Percentiles rank a stretch among this genome's conserved stretches.
Evolutionary conservation across 2,888 invertebrate species (phyloP).

Genomic region (Nasonia oneida): DNA sequence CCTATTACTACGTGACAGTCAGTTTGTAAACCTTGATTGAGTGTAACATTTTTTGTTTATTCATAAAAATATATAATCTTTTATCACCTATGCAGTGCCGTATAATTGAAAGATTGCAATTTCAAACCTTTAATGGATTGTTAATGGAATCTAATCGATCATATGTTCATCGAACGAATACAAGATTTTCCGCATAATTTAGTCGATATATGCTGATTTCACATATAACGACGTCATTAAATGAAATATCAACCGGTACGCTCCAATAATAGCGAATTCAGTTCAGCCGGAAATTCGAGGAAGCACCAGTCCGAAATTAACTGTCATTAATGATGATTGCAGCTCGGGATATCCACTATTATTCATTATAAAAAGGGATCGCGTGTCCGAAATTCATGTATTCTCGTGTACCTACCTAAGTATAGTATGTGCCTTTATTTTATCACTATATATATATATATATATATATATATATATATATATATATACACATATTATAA

Average conservation of each 20-base stretch:
- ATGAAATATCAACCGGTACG: conserved; percentile 50
- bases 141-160: too few species aligned
- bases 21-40: too few species aligned
- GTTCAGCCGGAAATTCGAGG: conserved; percentile 39
- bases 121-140: too few species aligned
- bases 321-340: conserved; percentile 52
- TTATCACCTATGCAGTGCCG: too few species aligned
- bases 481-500: too few species aligned
- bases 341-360: not conserved
- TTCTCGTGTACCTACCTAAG: not conserved
- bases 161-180: not conserved
- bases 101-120: too few species aligned
- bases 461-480: too few species aligned
- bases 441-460: too few species aligned
- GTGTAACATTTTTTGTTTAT: too few species aligned
- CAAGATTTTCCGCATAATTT: conserved; percentile 45
- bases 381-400: conserved; percentile 5
- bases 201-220: conserved; percentile 20
- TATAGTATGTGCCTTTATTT: not conserved
- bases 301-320: conserved; percentile 40
- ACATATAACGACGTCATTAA: conserved; percentile 48
- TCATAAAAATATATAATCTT: too few species aligned
- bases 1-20: too few species aligned
- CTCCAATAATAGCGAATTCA: conserved; percentile 28
- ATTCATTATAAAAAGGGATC: not conserved